Percentiles rank a stretch among this genome's conserved stretches.
Evolutionary conservation across 2,113 vertebrate species (phyloP).

Genomic region (Hippopotamus amphibius): DNA sequence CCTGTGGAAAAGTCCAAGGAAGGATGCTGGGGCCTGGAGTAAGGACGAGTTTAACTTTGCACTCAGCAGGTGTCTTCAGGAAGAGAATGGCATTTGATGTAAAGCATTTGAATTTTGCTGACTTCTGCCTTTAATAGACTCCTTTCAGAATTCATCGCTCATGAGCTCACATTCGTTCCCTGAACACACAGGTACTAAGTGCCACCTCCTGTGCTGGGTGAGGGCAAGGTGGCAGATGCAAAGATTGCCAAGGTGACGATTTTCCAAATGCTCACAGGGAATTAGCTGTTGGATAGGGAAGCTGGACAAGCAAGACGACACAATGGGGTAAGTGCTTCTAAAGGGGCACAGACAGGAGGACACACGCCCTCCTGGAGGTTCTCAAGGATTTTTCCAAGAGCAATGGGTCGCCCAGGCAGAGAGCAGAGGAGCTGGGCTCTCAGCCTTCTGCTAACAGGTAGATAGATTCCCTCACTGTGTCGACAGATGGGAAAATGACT

Average conservation of each 20-base stretch:
- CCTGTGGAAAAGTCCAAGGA: not conserved
- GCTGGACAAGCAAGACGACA: too few species aligned
- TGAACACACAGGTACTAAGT: not conserved
- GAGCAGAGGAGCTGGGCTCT: not conserved
- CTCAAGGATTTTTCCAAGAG: not conserved
- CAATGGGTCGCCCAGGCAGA: not conserved
- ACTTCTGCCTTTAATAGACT: not conserved
- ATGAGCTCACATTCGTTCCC: not conserved
- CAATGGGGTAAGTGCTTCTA: too few species aligned
- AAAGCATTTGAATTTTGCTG: not conserved
- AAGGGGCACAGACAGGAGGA: not conserved
- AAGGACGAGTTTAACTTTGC: not conserved
- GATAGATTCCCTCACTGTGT: not conserved
- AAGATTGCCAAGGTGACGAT: not conserved
- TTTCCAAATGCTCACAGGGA: not conserved
- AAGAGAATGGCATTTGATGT: not conserved
- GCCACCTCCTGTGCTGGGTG: not conserved
- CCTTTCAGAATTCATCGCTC: not conserved
- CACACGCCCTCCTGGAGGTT: too few species aligned
- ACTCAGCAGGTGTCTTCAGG: not conserved
- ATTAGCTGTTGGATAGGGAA: too few species aligned
- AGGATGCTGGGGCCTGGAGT: rapidly evolving
- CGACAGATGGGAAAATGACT: not conserved
- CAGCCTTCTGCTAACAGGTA: not conserved
- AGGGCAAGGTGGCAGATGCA: too few species aligned